Evolutionary conservation across 2,888 invertebrate genomes (phyloP), one percentile per base, ranked within the genome.

Genomic region (Erpobdella octoculata): DNA sequence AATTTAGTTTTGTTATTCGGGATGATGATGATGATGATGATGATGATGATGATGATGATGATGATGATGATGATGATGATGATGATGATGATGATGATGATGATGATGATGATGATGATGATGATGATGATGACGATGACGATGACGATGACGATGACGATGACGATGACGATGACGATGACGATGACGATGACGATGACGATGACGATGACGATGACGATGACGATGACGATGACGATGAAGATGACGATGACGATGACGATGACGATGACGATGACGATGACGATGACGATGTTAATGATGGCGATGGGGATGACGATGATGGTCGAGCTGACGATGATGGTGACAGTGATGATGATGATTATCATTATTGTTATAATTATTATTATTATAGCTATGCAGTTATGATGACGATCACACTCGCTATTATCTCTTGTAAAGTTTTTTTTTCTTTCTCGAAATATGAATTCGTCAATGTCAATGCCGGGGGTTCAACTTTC

Each of bases 21-120:
- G 61, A 21, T 15, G 28, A 15, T 59, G 12, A 59, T 59, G 61
- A 59, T 59, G 61, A 59, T 59, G 61, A 21, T 59, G 21, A 59
- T 59, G 61, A 59, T 59, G 61, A 59, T 59, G 61, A 21, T 59
- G 61, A 15, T 59, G 21, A 59, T 59, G 61, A 59, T 59, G 21
- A 59, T 59, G 61, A 59, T 21, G 61, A 59, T 59, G 61, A 59
- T 59, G 61, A 59, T 15, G 61, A 59, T 21, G 61, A 59, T 59
- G 61, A 59, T 59, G 61, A 59, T 59, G 61, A 59, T 59, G 61
- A 59, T 59, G 61, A 59, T 21, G 61, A 59, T 59, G 61, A 59
- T 59, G 61, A 59, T 15, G 61, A 59, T 15, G 61, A 59, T 15
- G 61, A 21, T 59, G 61, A 15, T 15, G 28, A 21, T 59, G n/a